Base-by-base conservation (phyloP, 2,888 invertebrate genomes). In the Eupithecia abbreviata region DNA sequence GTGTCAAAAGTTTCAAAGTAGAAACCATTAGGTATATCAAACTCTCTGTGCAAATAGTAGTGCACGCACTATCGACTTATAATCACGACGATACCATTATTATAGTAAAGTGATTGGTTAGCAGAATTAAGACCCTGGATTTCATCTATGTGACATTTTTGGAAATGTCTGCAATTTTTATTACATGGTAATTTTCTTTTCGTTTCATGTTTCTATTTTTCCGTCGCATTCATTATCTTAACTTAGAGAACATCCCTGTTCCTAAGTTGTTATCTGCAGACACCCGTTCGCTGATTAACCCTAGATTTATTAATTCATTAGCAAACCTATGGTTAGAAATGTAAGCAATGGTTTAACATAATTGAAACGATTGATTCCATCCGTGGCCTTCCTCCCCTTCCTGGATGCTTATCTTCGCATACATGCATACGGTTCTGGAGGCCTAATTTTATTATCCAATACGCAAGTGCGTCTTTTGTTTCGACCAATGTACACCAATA, bases 231-330 rank as follows among this genome's bases (percentile, higher is more conserved):
- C 15, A 51, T 51, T 15, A 15, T 51, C 15, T 15, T 15, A 51
- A 51, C 15, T 51, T 2, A 4, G 49, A 13, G 3, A 18, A 18
- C n/a, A 55, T 58, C 3, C 18, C 58, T 58, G 2, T 18, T 58
- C 3, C 18, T 58, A 58, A 58, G 10, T 58, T 58, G 4, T 10
- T 51, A 55, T 7, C n/a, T 3, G 10, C 58, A 30, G 30, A 65
- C 18, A 66, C 51, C 45, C 72, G 18, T 3, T 43, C 18, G 62
- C 67, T 71, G 58, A 71, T 70, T 30, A 65, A 41, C 43, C 51
- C 43, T 66, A 55, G 88, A 94, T 94, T 94, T 94, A 94, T 93
- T 88, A 89, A 91, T 92, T 94, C 91, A 93, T 94, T 94, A 93
- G 89, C 87, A 90, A 90, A 92, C 90, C 83, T 69, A 72, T 70